phyloP scores from a whole-genome alignment of 2,113 vertebrate genomes.

The Hippocampus barbouri region DNA sequence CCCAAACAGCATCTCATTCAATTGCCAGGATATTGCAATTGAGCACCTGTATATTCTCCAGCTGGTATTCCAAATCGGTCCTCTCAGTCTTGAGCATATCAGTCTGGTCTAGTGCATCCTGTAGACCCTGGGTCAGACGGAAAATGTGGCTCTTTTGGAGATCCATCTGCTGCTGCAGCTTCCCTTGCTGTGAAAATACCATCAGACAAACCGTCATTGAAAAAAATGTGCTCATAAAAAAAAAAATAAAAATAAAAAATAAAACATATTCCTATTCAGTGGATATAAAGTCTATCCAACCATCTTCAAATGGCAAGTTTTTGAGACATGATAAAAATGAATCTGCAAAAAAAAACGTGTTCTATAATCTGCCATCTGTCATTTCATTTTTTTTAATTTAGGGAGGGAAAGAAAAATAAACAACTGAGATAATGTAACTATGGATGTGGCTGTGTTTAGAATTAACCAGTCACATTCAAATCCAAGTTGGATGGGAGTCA shows the following conservation, averaged over 20 bases:
- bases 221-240: neutral
- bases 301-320: neutral
- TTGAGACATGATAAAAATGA: neutral
- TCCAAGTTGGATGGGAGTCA: too few species aligned
- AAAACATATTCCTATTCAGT: neutral
- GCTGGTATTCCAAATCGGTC: constrained; percentile 94
- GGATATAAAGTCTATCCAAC: too few species aligned
- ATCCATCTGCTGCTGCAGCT: constrained; percentile 98
- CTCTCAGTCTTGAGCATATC: constrained; percentile 96
- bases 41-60: constrained; percentile 96
- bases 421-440: too few species aligned
- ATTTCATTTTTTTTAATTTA: too few species aligned
- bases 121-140: constrained; percentile 93
- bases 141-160: constrained; percentile 97
- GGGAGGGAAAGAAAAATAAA: too few species aligned
- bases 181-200: constrained; percentile 81
- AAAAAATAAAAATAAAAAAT: neutral
- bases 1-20: constrained; percentile 14
- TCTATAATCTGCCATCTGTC: too few species aligned
- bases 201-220: constrained; percentile 8
- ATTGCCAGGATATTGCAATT: neutral
- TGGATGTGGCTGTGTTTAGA: too few species aligned
- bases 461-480: too few species aligned
- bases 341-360: neutral
- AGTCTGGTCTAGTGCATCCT: constrained; percentile 93